phyloP scores from a whole-genome alignment of 2,797 vertebrate species.

The Salmo trutta region DNA sequence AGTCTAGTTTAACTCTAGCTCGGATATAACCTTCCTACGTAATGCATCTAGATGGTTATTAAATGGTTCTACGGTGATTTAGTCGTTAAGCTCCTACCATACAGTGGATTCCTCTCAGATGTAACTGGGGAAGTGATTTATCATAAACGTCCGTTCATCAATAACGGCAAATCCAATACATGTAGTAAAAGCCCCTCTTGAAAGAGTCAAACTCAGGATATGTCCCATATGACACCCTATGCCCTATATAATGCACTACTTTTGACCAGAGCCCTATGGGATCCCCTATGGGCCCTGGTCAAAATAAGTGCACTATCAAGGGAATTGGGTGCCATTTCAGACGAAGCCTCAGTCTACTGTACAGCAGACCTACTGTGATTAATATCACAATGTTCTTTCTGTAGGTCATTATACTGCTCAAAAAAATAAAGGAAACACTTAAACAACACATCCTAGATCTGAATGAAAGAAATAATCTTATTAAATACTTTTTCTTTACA shows the following conservation, averaged over 20 bases:
- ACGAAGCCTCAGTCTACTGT: constrained; percentile 24
- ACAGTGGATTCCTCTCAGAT: constrained; percentile 37
- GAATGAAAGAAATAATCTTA: no score
- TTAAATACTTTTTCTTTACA: no score
- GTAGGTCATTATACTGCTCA: constrained; percentile 67
- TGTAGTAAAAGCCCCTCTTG: constrained; percentile 55
- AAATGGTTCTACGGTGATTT: background rate
- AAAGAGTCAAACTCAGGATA: constrained; percentile 51
- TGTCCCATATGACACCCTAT: background rate
- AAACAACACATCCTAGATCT: no score
- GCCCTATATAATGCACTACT: background rate
- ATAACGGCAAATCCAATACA: constrained; percentile 62
- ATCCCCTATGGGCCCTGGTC: background rate
- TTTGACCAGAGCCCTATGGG: background rate
- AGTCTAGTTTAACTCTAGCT: background rate
- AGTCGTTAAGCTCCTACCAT: constrained; percentile 18
- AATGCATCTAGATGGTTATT: background rate
- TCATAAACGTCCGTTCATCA: constrained; percentile 69
- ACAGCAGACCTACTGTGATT: constrained; percentile 63
- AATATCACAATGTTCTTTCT: constrained; percentile 55
- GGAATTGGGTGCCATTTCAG: background rate
- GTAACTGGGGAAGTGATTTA: constrained; percentile 62
- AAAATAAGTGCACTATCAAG: background rate
- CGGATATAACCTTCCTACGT: background rate
- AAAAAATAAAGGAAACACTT: no score